A percentile compares a stretch with the other conserved stretches of the same genome.
These are phyloP conservation scores for Pogonomyrmex barbatus DNA, from an alignment of 1,140 invertebrate species.

Conservation along the genomic window DNA sequence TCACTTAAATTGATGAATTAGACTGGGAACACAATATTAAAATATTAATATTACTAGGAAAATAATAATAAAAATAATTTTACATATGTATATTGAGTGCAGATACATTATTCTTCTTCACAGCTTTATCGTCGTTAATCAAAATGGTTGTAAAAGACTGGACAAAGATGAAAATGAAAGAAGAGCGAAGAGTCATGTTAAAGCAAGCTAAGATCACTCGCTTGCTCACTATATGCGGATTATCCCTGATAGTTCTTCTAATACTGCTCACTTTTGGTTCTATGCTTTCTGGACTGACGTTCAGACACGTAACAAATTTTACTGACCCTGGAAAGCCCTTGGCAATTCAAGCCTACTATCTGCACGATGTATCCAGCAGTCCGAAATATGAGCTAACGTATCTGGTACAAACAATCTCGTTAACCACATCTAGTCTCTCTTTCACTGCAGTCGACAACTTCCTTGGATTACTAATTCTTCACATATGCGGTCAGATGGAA, in stretches of 20 bases:
- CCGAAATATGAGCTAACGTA: conserved; percentile 31
- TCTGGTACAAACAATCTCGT: not conserved
- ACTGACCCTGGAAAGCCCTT: not conserved
- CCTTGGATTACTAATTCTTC: conserved; percentile 17
- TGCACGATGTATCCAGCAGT: too few species aligned
- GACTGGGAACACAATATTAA: too few species aligned
- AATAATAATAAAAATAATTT: too few species aligned
- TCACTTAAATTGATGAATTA: not conserved
- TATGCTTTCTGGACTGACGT: not conserved
- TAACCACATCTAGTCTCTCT: not conserved
- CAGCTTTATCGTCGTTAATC: not conserved
- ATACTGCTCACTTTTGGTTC: not conserved
- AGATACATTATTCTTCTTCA: not conserved
- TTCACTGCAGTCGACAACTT: conserved; percentile 29
- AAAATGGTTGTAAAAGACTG: conserved; percentile 44
- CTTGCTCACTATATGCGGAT: not conserved
- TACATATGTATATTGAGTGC: too few species aligned
- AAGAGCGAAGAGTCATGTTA: conserved; percentile 15
- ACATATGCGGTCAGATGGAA: conserved; percentile 40
- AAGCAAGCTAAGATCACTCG: not conserved
- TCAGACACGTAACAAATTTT: not conserved
- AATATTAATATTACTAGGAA: not conserved
- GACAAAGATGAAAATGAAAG: conserved; percentile 32
- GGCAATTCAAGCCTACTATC: conserved; percentile 3
- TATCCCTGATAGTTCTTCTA: not conserved